Conservation (phyloP, 2,797 vertebrate species). For the Nasua narica region DNA sequence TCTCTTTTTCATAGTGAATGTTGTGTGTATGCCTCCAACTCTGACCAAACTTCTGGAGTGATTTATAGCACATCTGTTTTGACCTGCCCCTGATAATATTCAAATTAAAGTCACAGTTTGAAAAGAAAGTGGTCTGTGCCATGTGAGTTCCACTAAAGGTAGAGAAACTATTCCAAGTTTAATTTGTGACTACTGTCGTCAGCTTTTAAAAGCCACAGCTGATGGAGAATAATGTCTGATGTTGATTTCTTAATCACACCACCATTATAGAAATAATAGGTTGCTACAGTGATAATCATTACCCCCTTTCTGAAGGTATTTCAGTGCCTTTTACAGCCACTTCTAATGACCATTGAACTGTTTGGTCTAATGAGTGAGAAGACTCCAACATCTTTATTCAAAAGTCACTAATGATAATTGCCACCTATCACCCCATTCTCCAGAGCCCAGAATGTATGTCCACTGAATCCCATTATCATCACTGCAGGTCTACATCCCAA, state of each 20-base stretch:
- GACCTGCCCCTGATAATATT: conserved; percentile 47
- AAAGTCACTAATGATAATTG: conserved; percentile 79
- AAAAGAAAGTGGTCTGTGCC: conserved; percentile 40
- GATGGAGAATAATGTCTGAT: conserved; percentile 60
- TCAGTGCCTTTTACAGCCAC: conserved; percentile 50
- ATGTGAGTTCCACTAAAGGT: background rate
- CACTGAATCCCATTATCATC: conserved; percentile 45
- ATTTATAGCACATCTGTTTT: conserved; percentile 33
- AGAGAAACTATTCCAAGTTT: conserved; percentile 43
- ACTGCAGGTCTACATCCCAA: background rate
- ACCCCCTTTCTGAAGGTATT: conserved; percentile 50
- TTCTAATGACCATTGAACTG: conserved; percentile 69
- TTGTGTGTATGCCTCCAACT: background rate
- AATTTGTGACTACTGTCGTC: conserved; percentile 50
- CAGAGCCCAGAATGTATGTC: conserved; percentile 12
- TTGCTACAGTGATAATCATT: conserved; percentile 52
- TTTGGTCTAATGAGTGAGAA: conserved; percentile 69
- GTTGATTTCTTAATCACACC: conserved; percentile 73
- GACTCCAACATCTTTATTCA: conserved; percentile 64
- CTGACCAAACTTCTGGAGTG: conserved; percentile 26
- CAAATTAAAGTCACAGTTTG: conserved; percentile 61
- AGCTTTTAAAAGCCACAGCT: conserved; percentile 57
- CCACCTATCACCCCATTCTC: conserved; percentile 68
- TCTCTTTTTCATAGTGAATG: background rate
- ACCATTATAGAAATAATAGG: conserved; percentile 76